These are phyloP conservation scores for Gymnothorax reevesii DNA, from an alignment of 2,797 vertebrate species.

Conservation along the genomic window DNA sequence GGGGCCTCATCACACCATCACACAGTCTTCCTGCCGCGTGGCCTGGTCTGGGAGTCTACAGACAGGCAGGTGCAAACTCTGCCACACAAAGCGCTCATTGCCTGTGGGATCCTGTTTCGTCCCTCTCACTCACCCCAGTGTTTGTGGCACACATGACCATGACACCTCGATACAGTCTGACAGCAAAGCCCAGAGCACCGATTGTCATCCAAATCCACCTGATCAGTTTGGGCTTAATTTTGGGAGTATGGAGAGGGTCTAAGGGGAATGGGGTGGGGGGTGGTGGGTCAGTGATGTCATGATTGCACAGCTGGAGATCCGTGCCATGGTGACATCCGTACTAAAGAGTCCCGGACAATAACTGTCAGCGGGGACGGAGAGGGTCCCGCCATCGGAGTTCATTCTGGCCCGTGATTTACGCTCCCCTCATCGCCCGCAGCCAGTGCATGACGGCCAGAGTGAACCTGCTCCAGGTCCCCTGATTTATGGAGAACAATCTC, in stretches of 20 bases:
- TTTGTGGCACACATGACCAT: conserved; percentile 55
- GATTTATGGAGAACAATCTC: conserved; percentile 68
- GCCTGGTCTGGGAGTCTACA: not conserved
- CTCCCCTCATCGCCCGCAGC: conserved; percentile 40
- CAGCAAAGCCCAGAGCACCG: not conserved
- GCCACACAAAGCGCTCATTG: conserved; percentile 52
- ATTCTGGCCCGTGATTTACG: conserved; percentile 37
- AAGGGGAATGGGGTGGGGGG: not conserved
- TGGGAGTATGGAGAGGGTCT: not conserved
- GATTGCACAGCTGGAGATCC: not conserved
- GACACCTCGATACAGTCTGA: not conserved
- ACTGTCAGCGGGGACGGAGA: conserved; percentile 28
- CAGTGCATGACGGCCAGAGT: conserved; percentile 39
- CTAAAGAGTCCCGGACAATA: conserved; percentile 39
- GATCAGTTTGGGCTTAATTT: not conserved
- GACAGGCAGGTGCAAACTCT: conserved; percentile 32
- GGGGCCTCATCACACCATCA: not conserved
- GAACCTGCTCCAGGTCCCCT: conserved; percentile 51
- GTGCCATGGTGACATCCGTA: conserved; percentile 11
- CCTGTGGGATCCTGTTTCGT: conserved; percentile 56
- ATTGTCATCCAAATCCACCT: not conserved
- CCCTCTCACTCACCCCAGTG: conserved; percentile 61
- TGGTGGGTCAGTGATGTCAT: not conserved
- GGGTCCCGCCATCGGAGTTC: conserved; percentile 16
- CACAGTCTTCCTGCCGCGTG: conserved; percentile 9